phyloP scores from a whole-genome alignment of 2,113 vertebrate genomes.

The Alosa alosa region DNA sequence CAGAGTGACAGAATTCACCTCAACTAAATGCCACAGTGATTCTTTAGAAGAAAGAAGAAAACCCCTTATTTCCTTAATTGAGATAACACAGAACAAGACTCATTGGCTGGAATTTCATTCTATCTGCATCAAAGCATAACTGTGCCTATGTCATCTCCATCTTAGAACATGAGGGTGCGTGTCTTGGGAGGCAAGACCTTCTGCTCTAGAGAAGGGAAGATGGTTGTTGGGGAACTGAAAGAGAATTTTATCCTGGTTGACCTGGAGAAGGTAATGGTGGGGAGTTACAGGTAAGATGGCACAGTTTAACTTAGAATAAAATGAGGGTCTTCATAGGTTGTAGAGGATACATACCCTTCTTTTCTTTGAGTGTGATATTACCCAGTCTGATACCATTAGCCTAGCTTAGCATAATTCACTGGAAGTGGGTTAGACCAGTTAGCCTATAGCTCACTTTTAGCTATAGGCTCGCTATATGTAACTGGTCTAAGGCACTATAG shows the following conservation, averaged over 20 bases:
- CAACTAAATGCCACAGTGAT: neutral
- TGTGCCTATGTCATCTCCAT: neutral
- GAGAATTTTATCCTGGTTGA: conserved; percentile 84
- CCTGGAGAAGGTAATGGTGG: conserved; percentile 75
- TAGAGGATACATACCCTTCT: too few relatives aligned
- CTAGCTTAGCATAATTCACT: too few relatives aligned
- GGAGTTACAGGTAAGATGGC: conserved; percentile 79
- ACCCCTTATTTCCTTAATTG: too few relatives aligned
- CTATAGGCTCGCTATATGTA: too few relatives aligned
- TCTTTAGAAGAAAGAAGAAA: neutral
- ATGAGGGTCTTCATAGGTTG: neutral
- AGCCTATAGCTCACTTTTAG: too few relatives aligned
- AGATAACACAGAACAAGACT: neutral
- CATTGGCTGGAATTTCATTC: neutral
- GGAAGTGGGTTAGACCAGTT: too few relatives aligned
- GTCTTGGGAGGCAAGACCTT: conserved; percentile 75
- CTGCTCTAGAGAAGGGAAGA: conserved; percentile 69
- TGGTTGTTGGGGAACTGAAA: conserved; percentile 76
- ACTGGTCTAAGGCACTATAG: too few relatives aligned
- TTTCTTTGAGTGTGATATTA: too few relatives aligned
- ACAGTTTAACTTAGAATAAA: neutral
- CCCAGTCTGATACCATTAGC: too few relatives aligned
- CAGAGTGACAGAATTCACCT: neutral
- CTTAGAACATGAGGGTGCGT: conserved; percentile 79
- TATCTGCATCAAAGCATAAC: neutral